phyloP scores from a whole-genome alignment of 2,797 vertebrate species.

The Poecilia picta region DNA sequence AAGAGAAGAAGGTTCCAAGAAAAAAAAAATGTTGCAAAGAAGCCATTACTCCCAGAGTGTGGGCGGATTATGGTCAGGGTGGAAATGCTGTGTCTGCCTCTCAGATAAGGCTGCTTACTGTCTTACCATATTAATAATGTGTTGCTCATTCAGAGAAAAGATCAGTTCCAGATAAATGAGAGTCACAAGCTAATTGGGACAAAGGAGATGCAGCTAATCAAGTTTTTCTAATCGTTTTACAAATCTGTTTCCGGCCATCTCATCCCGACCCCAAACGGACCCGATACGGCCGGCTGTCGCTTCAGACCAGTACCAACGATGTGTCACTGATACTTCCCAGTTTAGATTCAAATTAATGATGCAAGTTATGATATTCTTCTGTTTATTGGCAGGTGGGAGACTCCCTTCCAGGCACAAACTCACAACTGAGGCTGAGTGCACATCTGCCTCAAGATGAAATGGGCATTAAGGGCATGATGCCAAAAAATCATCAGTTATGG shows the following conservation, averaged over 20 bases:
- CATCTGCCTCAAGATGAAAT: not conserved
- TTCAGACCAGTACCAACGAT: not conserved
- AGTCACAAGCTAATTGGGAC: not conserved
- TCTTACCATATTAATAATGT: not conserved
- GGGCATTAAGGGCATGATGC: not conserved
- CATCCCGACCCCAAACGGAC: not conserved
- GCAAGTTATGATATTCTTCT: not conserved
- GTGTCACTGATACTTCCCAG: not conserved
- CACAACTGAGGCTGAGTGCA: not conserved
- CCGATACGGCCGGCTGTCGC: not conserved
- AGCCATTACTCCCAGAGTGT: not conserved
- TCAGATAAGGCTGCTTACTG: not conserved
- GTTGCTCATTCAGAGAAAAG: not conserved
- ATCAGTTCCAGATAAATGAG: not conserved
- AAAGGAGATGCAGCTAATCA: not conserved
- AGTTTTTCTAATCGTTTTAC: constrained; percentile 2
- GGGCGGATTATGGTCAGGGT: not conserved
- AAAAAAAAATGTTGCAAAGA: not conserved
- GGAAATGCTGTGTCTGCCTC: not conserved
- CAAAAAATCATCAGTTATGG: not conserved
- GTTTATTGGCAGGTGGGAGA: not conserved
- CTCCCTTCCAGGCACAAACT: not conserved
- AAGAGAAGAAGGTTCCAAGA: not conserved
- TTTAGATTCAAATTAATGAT: not conserved
- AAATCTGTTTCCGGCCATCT: constrained; percentile 8